Percentiles rank a stretch among this genome's conserved stretches.
These are phyloP conservation scores for Leptosomus discolor DNA, from an alignment of 2,113 vertebrate genomes.

Conservation along the genomic window DNA sequence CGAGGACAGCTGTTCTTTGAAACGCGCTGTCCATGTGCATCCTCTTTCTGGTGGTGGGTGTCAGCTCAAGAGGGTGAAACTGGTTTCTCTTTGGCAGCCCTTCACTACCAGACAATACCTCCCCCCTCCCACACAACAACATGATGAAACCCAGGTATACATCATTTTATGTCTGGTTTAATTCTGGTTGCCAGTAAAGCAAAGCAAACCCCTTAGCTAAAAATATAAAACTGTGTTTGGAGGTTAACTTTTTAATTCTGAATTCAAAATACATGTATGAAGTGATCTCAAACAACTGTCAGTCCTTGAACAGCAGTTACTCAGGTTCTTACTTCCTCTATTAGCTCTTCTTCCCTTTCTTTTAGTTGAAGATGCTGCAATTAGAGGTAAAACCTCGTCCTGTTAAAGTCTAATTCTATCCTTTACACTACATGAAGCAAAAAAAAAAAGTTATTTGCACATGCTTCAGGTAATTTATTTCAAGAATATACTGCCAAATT, in stretches of 20 bases:
- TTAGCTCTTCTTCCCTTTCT: not conserved
- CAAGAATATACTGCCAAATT: not conserved
- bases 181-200: not conserved
- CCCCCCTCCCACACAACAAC: not conserved
- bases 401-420: not conserved
- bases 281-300: not conserved
- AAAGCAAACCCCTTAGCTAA: not conserved
- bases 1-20: not conserved
- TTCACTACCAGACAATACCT: not conserved
- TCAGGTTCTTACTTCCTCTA: not conserved
- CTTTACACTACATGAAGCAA: not conserved
- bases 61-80: not conserved
- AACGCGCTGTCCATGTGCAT: not conserved
- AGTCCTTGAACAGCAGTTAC: not conserved
- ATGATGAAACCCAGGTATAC: not conserved
- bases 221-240: not conserved
- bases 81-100: not conserved
- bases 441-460: not conserved
- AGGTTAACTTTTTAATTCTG: not conserved
- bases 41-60: not conserved
- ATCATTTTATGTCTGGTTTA: not conserved
- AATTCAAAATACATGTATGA: not conserved
- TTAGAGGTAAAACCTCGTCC: not conserved
- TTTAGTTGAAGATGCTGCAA: not conserved
- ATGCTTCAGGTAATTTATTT: conserved; percentile 4